Evolutionary conservation across 2,113 vertebrate species (phyloP), one percentile per base, ranked within the genome.

Genomic region (Syngnathus floridae): DNA sequence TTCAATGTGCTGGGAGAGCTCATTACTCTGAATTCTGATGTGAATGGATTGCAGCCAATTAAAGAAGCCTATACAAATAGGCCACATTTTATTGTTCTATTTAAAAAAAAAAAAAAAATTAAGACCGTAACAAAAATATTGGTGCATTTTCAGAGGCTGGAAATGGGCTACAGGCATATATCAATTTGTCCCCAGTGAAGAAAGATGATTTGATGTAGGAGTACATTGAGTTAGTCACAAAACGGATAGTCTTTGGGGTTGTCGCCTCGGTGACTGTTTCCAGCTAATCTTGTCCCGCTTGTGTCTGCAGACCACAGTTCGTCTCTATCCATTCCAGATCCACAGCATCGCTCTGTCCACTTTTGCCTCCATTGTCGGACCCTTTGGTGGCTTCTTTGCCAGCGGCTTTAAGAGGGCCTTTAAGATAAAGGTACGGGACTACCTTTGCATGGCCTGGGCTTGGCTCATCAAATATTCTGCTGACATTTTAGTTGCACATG

Each of bases 331-430:
- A 0, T 99, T 99, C 93, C 97, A 99, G 85, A 95, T 99, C 80
- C 97, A 99, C 91, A 99, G 96, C 88, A 94, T 99, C 0, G 95
- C 96, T 0, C 94, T 99, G 1, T 98, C 97, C 21, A 90, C 90
- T 2, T 99, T 99, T 0, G 95, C 96, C 71, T 99, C 96, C 8
- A 93, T 99, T 69, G 92, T 99, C 0, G 95, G 97, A 2, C 97
- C 97, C 0, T 99, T 99, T 0, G 97, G 97, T 12, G 97, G 97
- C 1, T 99, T 99, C 91, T 99, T 99, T 2, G 95, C 96, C 65
- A 99, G 96, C 4, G 97, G 97, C 49, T 99, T 99, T 70, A 99
- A 99, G 76, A 95, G 97, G 66, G 97, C 96, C 62, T 99, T 99
- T 75, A 98, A 99, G 86, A 99, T 99, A 80, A 99, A 99, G 92